Evolutionary conservation across 2,888 invertebrate species (phyloP), one percentile per base, ranked within the genome.

Genomic region (Desoria tigrina): DNA sequence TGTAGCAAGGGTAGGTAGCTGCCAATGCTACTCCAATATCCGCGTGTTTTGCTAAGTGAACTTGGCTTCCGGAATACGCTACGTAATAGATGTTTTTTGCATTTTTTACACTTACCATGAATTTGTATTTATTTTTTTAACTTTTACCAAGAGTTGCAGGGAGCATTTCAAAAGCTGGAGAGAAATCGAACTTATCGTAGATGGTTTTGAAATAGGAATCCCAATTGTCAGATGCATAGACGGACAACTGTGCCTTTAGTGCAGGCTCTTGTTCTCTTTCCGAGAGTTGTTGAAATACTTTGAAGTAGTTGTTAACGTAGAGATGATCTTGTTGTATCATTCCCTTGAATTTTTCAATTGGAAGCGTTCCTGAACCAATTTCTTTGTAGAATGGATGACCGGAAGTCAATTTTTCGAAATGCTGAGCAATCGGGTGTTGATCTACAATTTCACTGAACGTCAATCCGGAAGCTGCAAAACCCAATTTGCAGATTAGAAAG

Each of bases 251-350:
- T 9, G 18, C 26, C 26, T 53, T 53, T 24, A 9, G 9, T 27
- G 9, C 53, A 9, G 53, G 53, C 7, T 18, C 26, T 9, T 11
- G 7, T 24, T 53, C 53, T 53, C 59, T 23, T 6, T 24, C 32
- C 27, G 45, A 24, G 24, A 59, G 27, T 1, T 1, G 24, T 2
- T 16, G 2, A 27, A 59, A 59, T 2, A 59, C 27, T n/a, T 45
- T 1, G 21, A 59, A 59, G 18, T 4, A 28, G 32, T 59, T 59
- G n/a, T 49, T 11, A 1, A 59, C 59, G 50, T 59, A 59, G 2
- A 59, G 21, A 49, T 59, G 27, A 28, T 59, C 59, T 49, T 59
- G 59, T 49, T 59, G 59, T 1, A 39, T 59, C 49, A 59, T 49
- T 6, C 28, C 59, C 59, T 37, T 59, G 21, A 59, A 59, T 26